Base-by-base conservation (phyloP, 1,140 invertebrate genomes). In the Drosophila leontia region DNA sequence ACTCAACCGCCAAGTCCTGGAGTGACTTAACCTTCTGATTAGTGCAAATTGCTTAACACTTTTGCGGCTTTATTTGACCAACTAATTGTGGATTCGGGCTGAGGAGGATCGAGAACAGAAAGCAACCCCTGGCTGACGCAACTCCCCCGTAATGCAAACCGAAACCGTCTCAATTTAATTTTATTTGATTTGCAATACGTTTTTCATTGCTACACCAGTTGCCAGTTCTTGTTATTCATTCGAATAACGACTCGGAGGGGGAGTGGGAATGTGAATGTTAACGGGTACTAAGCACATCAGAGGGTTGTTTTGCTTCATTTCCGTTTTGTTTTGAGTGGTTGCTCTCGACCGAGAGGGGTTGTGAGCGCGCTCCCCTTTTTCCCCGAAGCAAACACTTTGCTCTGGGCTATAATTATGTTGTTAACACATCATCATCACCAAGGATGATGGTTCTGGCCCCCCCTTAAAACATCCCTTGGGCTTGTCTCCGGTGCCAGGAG, bases 381-480 rank as follows among this genome's bases (percentile, higher is more conserved):
- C 61, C 39, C 45, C 26, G 37, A 44, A 59, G 63, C 17, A 55
- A 88, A 63, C 85, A 84, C 84, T 87, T 87, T 75, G 83, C 81
- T 87, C 70, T 60, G 65, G 83, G 86, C 81, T 92, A 92, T 92
- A 92, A 92, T 92, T 91, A 92, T 92, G 81, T 92, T 92, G 91
- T 92, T 92, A 92, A 92, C 91, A 91, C 91, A 92, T 91, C 85
- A 81, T 91, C 86, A 87, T 90, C 84, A 64, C 60, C 83, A 39
- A 44, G 35, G 23, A 35, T 23, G 74, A 57, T 48, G 45, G 29
- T 42, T 42, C 68, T 57, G 63, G 62, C 62, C 61, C 65, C 65
- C 58, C 41, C 45, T 6, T 29, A 29, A 41, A 62, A 47, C 39
- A 50, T 61, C 56, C 47, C 60, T 50, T 29, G 45, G 48, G 50